Conservation (phyloP, 92 coral and sea anemone species). For the Palythoa caribaeorum region DNA sequence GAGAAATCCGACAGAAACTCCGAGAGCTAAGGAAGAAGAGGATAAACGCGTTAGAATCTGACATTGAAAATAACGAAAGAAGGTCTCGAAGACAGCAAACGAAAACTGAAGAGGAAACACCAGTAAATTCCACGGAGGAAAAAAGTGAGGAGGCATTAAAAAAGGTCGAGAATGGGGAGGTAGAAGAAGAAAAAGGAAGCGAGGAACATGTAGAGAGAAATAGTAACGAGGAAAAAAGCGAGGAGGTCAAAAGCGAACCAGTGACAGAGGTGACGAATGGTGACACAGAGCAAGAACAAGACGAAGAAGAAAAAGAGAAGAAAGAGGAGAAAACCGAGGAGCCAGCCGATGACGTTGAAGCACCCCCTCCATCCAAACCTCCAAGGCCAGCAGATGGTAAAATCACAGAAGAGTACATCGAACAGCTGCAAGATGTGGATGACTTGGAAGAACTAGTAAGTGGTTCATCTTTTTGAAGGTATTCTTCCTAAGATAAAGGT, state of each 20-base stretch:
- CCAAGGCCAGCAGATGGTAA: conserved; percentile 53
- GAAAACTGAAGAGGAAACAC: conserved; percentile 47
- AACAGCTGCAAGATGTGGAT: conserved; percentile 88
- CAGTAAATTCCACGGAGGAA: conserved; percentile 33
- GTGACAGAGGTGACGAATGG: conserved; percentile 48
- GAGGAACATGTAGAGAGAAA: conserved; percentile 53
- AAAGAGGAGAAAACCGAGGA: conserved; percentile 20
- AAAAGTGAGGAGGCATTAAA: conserved; percentile 50
- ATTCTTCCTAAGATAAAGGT: too few relatives aligned
- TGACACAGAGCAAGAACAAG: conserved; percentile 52
- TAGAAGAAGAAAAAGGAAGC: conserved; percentile 35
- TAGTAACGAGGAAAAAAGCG: conserved; percentile 34
- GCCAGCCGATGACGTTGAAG: conserved; percentile 62
- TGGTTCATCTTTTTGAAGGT: not conserved
- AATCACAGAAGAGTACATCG: conserved; percentile 79
- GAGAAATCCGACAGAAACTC: conserved; percentile 88
- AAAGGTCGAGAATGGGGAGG: conserved; percentile 68
- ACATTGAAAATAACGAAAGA: conserved; percentile 51
- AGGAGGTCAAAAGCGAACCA: not conserved
- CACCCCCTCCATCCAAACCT: conserved; percentile 40
- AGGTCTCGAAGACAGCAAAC: conserved; percentile 64
- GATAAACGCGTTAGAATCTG: conserved; percentile 77
- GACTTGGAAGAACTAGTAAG: conserved; percentile 86
- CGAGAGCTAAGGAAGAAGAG: conserved; percentile 87
- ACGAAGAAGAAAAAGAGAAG: conserved; percentile 42